Conservation (phyloP, 2,888 invertebrate genomes). For the Lithophane ornitopus region DNA sequence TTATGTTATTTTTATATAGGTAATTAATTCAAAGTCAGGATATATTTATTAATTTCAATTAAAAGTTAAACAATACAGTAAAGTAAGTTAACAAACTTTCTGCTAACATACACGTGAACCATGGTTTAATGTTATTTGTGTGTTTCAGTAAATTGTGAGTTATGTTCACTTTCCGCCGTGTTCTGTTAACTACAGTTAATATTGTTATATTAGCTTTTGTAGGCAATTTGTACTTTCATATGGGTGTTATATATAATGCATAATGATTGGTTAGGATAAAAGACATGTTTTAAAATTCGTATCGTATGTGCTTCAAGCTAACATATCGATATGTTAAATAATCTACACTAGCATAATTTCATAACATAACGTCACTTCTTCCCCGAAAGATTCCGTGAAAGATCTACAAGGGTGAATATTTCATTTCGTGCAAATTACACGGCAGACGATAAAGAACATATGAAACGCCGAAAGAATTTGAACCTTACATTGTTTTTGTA, state of each 20-base stretch:
- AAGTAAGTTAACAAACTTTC: conserved; percentile 29
- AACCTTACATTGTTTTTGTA: too few relatives aligned
- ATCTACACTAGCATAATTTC: background rate
- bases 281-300: background rate
- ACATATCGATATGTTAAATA: background rate
- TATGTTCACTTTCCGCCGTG: conserved; percentile 41
- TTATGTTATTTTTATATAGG: background rate
- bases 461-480: too few relatives aligned
- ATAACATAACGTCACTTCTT: too few relatives aligned
- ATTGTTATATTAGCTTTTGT: conserved; percentile 2
- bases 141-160: conserved; percentile 52
- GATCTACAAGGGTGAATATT: too few relatives aligned
- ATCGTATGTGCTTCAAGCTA: background rate
- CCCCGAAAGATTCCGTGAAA: too few relatives aligned
- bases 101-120: conserved; percentile 9
- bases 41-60: conserved; percentile 8
- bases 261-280: background rate
- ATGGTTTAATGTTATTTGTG: conserved; percentile 45
- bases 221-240: conserved; percentile 22
- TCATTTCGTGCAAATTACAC: too few relatives aligned
- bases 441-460: too few relatives aligned
- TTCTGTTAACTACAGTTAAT: conserved; percentile 32
- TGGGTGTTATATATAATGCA: background rate
- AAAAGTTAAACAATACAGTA: conserved; percentile 33
- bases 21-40: background rate